phyloP scores from a whole-genome alignment of 30 jellyfish, hydroid and myxozoan genomes.

The Aurelia sp. region DNA sequence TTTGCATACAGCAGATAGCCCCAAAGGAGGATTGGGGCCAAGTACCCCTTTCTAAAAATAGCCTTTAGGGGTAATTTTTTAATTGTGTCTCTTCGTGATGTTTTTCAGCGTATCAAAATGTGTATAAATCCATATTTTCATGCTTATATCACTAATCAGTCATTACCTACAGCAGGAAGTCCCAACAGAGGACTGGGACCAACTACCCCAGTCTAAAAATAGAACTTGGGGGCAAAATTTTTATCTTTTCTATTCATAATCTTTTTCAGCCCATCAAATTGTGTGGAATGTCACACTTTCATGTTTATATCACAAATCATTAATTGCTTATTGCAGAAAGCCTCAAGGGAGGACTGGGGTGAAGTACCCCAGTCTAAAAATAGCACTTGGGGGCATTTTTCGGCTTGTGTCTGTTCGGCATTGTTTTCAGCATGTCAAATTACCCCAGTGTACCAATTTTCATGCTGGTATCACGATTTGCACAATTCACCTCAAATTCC shows the following conservation, averaged over 20 bases:
- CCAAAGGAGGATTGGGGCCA: not conserved
- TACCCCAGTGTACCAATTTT: not conserved
- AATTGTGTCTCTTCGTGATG: not conserved
- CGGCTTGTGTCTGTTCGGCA: not conserved
- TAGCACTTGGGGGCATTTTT: too few relatives aligned
- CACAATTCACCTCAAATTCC: not conserved
- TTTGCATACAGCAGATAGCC: not conserved
- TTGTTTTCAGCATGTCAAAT: slow-evolving; percentile 9
- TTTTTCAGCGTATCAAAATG: not conserved
- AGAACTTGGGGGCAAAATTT: not conserved
- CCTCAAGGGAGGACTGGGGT: slow-evolving; percentile 4
- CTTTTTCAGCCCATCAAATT: slow-evolving; percentile 1
- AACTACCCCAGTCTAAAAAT: slow-evolving; percentile 17
- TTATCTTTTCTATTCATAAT: not conserved
- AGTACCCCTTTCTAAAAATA: too few relatives aligned
- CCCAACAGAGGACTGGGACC: not conserved
- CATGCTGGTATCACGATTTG: slow-evolving; percentile 22
- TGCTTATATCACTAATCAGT: not conserved
- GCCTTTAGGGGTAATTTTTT: not conserved
- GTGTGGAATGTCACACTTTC: not conserved
- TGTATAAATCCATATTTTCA: not conserved
- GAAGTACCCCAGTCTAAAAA: not conserved
- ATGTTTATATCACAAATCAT: not conserved
- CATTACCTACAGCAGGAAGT: not conserved
- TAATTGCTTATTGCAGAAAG: not conserved